These are phyloP conservation scores for Polyodon spathula DNA, from an alignment of 2,113 vertebrate genomes.

Conservation along the genomic window DNA sequence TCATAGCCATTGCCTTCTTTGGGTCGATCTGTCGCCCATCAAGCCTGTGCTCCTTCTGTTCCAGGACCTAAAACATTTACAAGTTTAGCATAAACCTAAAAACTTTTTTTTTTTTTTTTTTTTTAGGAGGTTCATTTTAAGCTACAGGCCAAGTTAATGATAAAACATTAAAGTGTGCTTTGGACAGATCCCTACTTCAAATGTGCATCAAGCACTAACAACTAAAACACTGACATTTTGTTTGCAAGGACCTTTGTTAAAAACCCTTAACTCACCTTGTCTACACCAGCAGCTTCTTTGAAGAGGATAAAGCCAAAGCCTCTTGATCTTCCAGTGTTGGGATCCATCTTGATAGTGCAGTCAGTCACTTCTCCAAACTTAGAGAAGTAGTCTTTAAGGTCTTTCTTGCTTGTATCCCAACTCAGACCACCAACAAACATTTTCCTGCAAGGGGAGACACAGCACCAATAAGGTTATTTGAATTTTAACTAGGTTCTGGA, in stretches of 20 bases:
- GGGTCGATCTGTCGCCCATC: slow-evolving; percentile 94
- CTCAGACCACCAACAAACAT: slow-evolving; percentile 98
- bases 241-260: too few species aligned
- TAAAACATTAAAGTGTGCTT: background rate
- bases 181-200: background rate
- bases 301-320: slow-evolving; percentile 98
- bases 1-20: slow-evolving; percentile 98
- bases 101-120: background rate
- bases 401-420: slow-evolving; percentile 98
- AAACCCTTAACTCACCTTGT: slow-evolving; percentile 72
- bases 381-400: slow-evolving; percentile 96
- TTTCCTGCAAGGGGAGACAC: slow-evolving; percentile 63
- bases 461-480: background rate
- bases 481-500: too few species aligned
- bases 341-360: slow-evolving; percentile 98
- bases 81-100: background rate
- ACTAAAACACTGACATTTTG: background rate
- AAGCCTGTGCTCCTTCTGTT: slow-evolving; percentile 91
- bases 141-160: background rate
- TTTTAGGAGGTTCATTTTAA: background rate
- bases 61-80: slow-evolving; percentile 76
- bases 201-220: background rate
- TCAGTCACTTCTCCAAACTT: slow-evolving; percentile 95
- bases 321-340: slow-evolving; percentile 88
- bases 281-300: slow-evolving; percentile 82